A percentile compares a stretch with the other conserved stretches of the same genome.
Evolutionary conservation across 2,888 invertebrate species (phyloP).

Genomic region (Platynereis dumerilii): DNA sequence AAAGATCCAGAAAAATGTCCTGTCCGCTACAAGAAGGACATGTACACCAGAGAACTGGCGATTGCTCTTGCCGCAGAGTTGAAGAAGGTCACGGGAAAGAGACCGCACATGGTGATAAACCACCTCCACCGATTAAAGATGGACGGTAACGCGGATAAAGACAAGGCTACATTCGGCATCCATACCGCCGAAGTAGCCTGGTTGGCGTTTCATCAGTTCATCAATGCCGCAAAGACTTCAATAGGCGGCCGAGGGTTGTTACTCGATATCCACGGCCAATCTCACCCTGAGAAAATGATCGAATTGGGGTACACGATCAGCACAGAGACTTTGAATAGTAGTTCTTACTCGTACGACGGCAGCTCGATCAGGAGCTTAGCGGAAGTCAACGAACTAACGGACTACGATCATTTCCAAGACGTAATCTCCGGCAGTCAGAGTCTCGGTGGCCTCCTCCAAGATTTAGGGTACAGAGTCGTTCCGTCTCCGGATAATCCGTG

Average conservation of each 20-base stretch:
- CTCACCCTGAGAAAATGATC: constrained; percentile 28
- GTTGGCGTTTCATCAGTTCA: constrained; percentile 35
- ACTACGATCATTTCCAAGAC: constrained; percentile 1
- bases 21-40: constrained; percentile 23
- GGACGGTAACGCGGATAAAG: constrained; percentile 32
- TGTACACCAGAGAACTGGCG: constrained; percentile 21
- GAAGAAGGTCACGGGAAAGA: constrained; percentile 15
- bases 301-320: constrained; percentile 37
- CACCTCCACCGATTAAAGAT: constrained; percentile 32
- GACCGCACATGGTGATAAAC: constrained; percentile 32
- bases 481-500: constrained; percentile 34
- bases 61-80: constrained; percentile 18
- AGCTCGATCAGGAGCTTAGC: constrained; percentile 28
- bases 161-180: constrained; percentile 32
- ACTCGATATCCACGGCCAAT: constrained; percentile 41
- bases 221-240: constrained; percentile 30
- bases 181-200: constrained; percentile 31
- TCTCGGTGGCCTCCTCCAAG: constrained; percentile 32
- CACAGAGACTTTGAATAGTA: constrained; percentile 17
- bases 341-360: background rate
- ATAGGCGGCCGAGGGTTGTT: constrained; percentile 31
- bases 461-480: constrained; percentile 35
- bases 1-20: constrained; percentile 3
- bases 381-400: background rate
- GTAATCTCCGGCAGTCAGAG: constrained; percentile 34